Conservation (phyloP, 2,888 invertebrate genomes). For the Lacanobia oleracea region DNA sequence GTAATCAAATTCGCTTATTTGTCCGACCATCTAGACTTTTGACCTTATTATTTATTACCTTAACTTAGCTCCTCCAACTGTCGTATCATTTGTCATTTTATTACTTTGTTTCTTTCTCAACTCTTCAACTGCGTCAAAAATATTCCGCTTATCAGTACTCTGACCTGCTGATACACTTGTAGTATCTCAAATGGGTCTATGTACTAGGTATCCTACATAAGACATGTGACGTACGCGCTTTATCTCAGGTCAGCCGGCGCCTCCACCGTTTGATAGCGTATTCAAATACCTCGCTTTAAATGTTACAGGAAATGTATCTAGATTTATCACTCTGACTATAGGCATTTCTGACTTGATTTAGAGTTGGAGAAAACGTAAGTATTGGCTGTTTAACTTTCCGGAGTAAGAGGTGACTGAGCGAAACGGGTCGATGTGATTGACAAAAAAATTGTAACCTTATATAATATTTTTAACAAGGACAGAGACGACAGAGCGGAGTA, state of each 20-base stretch:
- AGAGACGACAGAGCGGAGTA: background rate
- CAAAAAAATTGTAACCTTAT: conserved; percentile 49
- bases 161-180: conserved; percentile 65
- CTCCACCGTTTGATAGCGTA: conserved; percentile 59
- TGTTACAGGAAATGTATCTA: conserved; percentile 46
- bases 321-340: conserved; percentile 36
- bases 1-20: conserved; percentile 3
- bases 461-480: conserved; percentile 19
- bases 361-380: conserved; percentile 30
- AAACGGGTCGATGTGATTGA: conserved; percentile 50
- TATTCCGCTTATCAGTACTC: conserved; percentile 51
- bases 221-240: conserved; percentile 52
- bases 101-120: conserved; percentile 24
- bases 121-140: conserved; percentile 15
- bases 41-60: background rate
- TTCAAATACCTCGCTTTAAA: conserved; percentile 51
- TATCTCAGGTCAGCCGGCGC: conserved; percentile 74
- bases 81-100: background rate
- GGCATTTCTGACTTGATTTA: conserved; percentile 52
- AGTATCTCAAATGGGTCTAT: conserved; percentile 56
- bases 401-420: conserved; percentile 17
- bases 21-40: background rate
- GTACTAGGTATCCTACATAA: conserved; percentile 64
- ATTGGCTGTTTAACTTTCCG: conserved; percentile 56
- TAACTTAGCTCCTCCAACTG: background rate